Conservation (phyloP, 2,113 vertebrate genomes). For the Odontophorus gujanensis region DNA sequence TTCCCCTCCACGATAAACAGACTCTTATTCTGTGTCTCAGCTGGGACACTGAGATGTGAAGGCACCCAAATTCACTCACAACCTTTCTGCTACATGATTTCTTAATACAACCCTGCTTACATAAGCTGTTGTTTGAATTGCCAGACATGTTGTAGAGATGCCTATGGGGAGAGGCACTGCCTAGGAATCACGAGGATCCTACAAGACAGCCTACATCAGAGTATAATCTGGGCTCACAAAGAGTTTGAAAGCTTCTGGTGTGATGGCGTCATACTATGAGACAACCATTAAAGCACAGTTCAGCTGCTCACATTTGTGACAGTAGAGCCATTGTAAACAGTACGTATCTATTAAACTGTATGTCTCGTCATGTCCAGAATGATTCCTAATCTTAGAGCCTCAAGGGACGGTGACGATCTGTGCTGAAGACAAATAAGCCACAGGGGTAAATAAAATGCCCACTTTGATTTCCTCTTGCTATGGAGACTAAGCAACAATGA, state of each 20-base stretch:
- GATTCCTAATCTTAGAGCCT: conserved; percentile 17
- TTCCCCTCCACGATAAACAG: not conserved
- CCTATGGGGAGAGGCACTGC: conserved; percentile 3
- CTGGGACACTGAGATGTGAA: not conserved
- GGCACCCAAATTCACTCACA: not conserved
- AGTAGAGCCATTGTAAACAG: conserved; percentile 47
- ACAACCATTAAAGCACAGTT: conserved; percentile 35
- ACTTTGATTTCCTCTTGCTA: conserved; percentile 30
- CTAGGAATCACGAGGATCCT: conserved; percentile 6
- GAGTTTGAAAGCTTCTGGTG: conserved; percentile 52
- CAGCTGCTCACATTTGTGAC: conserved; percentile 40
- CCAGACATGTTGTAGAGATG: conserved; percentile 29
- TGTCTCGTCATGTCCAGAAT: not conserved
- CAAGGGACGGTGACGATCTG: conserved; percentile 59
- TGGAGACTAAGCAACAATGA: conserved; percentile 34
- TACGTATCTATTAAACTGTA: conserved; percentile 39
- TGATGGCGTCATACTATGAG: conserved; percentile 45
- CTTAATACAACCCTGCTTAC: not conserved
- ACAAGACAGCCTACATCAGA: not conserved
- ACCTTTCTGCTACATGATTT: conserved; percentile 5
- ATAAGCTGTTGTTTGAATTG: conserved; percentile 26
- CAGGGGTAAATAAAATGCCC: conserved; percentile 64
- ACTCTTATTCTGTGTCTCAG: conserved; percentile 24
- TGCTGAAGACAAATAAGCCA: conserved; percentile 56
- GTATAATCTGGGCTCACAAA: not conserved